phyloP scores from a whole-genome alignment of 1,140 invertebrate species.

The Pseudachorutes palmiensis region DNA sequence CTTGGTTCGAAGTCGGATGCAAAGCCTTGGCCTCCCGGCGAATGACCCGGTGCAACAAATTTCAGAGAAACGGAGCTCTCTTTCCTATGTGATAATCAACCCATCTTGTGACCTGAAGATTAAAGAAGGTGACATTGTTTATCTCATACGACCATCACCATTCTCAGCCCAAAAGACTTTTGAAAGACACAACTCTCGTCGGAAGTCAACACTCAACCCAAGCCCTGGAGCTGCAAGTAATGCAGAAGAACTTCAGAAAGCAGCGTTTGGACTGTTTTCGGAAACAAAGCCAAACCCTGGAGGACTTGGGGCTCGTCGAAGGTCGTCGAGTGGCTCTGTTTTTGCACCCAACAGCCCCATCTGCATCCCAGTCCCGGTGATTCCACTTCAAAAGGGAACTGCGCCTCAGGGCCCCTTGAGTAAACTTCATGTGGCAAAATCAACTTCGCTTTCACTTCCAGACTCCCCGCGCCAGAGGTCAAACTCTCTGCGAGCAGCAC shows the following conservation, averaged over 20 bases:
- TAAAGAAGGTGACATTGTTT: conserved; percentile 89
- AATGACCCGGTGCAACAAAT: conserved; percentile 49
- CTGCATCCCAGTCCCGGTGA: conserved; percentile 13
- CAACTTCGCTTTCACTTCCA: conserved; percentile 77
- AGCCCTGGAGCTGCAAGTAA: conserved; percentile 72
- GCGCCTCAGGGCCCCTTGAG: conserved; percentile 39
- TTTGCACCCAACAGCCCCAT: neutral
- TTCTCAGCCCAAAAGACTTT: conserved; percentile 90
- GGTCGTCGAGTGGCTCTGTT: conserved; percentile 26
- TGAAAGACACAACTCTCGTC: conserved; percentile 75
- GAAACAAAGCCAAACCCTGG: conserved; percentile 20
- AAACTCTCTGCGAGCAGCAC: conserved; percentile 64
- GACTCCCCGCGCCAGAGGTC: conserved; percentile 76
- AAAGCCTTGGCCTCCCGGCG: conserved; percentile 65
- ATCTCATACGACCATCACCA: conserved; percentile 77
- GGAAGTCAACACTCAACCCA: conserved; percentile 58
- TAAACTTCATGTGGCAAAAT: conserved; percentile 56
- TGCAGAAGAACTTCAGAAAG: conserved; percentile 40
- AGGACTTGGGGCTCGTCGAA: conserved; percentile 19
- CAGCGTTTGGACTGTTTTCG: conserved; percentile 29
- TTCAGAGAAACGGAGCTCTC: conserved; percentile 71
- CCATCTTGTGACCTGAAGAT: conserved; percentile 93
- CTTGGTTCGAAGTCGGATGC: conserved; percentile 85
- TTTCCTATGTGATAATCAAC: conserved; percentile 98
- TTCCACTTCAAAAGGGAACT: neutral